Evolutionary conservation across 2,888 invertebrate genomes (phyloP), one percentile per base, ranked within the genome.

Genomic region (Cheilosia grossa): DNA sequence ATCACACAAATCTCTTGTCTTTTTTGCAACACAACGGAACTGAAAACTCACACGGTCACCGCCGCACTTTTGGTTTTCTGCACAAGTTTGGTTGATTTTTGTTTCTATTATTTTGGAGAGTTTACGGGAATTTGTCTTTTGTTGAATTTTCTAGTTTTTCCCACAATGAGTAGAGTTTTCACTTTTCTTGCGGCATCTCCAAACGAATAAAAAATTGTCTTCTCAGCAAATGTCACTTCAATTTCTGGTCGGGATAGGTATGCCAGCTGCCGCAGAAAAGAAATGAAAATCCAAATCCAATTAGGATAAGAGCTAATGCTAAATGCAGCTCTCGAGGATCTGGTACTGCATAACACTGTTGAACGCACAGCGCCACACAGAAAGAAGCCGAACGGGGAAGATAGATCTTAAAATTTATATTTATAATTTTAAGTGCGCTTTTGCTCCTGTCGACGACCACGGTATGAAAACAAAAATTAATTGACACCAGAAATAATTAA

Each of bases 381-480:
- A 17, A 37, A 58, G 49, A 72, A 82, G 19, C 17, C 47, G 47
- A 54, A 59, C 1, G 63, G 56, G 17, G 56, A 51, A 37, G 53
- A 59, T 66, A 53, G 44, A 73, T 74, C 69, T 80, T 80, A 80
- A 83, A 73, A 69, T 73, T 79, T 82, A 83, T 64, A 80, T 74
- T 80, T 74, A 59, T 17, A 83, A 74, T 74, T 79, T 83, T 74
- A 69, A 78, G 63, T 56, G 49, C 59, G 40, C 33, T 66, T 40
- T 33, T 4, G 21, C 49, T 19, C 21, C 61, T 56, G 59, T 24
- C 15, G 24, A 49, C 33, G 44, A 30, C 53, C 44, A 47, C 59
- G 59, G 44, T 33, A 73, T 56, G 33, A 67, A 59, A 74, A 63
- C 42, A 63, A 70, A 77, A 74, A 44, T 75, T 59, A 80, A 70